phyloP scores from a whole-genome alignment of 2,888 invertebrate species.

The Rhyacophila evoluta region DNA sequence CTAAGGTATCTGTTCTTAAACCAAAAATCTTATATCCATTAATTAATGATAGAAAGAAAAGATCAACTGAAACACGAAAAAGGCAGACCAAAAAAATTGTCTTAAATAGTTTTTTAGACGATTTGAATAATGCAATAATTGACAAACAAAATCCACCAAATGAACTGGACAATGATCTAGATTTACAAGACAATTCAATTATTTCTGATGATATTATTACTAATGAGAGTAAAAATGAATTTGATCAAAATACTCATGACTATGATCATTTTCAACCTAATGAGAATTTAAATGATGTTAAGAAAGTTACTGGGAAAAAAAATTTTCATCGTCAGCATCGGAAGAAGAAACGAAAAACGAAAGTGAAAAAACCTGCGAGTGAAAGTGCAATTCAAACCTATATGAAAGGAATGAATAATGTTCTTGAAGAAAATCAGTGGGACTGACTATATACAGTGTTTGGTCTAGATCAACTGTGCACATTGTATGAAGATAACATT shows the following conservation, averaged over 20 bases:
- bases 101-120: background rate
- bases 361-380: slow-evolving; percentile 37
- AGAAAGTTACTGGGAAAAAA: background rate
- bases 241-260: background rate
- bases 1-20: no score
- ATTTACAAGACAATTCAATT: background rate
- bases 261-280: background rate
- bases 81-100: background rate
- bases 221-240: background rate
- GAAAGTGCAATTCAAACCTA: slow-evolving; percentile 43
- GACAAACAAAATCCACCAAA: background rate
- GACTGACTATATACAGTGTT: slow-evolving; percentile 64
- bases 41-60: no score
- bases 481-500: slow-evolving; percentile 40
- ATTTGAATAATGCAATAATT: background rate
- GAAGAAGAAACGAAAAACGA: slow-evolving; percentile 49
- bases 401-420: slow-evolving; percentile 60
- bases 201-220: background rate
- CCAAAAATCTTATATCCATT: no score
- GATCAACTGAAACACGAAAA: background rate
- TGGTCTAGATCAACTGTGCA: slow-evolving; percentile 45
- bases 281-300: background rate
- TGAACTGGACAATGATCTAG: background rate
- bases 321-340: slow-evolving; percentile 6
- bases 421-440: slow-evolving; percentile 66